Percentiles rank a stretch among this genome's conserved stretches.
Conservation (phyloP, 2,113 vertebrate genomes). For the Pomatostomus ruficeps region DNA sequence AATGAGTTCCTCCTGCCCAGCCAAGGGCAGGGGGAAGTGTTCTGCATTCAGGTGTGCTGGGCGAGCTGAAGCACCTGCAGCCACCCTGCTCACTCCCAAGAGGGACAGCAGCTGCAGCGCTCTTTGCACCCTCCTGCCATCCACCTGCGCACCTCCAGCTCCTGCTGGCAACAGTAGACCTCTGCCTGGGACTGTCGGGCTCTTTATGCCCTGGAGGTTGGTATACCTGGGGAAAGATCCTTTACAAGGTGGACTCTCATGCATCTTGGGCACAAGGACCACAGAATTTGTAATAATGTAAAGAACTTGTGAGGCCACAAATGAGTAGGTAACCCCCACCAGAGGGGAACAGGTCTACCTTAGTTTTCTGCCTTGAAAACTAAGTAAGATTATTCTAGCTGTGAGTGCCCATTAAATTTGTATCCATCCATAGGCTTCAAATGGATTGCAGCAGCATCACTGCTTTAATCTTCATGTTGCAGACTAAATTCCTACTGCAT, state of each 20-base stretch:
- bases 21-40: neutral
- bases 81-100: neutral
- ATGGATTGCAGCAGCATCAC: neutral
- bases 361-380: neutral
- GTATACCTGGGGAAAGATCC: neutral
- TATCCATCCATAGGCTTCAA: neutral
- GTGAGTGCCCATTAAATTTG: neutral
- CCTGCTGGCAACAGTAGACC: fast-evolving
- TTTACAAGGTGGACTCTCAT: fast-evolving
- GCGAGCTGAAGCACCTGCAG: neutral
- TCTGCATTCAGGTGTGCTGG: neutral
- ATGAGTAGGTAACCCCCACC: neutral
- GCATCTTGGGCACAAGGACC: neutral
- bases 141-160: neutral
- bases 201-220: neutral
- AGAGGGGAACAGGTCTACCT: neutral
- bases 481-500: neutral
- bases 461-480: neutral
- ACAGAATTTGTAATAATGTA: neutral
- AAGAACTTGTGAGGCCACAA: neutral
- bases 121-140: neutral
- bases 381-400: neutral
- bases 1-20: neutral
- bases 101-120: neutral
- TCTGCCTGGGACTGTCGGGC: neutral